Evolutionary conservation across 2,113 vertebrate species (phyloP).

Genomic region (Ophiodon elongatus): DNA sequence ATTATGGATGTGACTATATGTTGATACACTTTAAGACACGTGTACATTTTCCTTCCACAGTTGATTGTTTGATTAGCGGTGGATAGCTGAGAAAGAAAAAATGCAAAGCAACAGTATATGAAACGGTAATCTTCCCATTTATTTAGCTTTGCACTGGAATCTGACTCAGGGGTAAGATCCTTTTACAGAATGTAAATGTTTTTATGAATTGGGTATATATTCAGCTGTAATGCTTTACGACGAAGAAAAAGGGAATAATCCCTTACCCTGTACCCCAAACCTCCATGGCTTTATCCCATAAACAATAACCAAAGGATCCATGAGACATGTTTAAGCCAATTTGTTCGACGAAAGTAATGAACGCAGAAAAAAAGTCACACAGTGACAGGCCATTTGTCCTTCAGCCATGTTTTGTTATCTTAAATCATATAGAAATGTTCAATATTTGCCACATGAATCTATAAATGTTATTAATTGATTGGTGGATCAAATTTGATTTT

Average conservation of each 20-base stretch:
- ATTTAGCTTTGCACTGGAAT: constrained; percentile 52
- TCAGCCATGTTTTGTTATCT: not conserved
- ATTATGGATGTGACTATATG: no score
- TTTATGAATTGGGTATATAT: not conserved
- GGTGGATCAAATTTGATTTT: not conserved
- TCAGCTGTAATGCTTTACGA: not conserved
- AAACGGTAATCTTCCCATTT: constrained; percentile 20
- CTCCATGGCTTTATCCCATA: not conserved
- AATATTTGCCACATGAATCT: not conserved
- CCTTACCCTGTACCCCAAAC: not conserved
- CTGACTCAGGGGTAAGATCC: constrained; percentile 10
- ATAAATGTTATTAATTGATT: not conserved
- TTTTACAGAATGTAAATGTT: constrained; percentile 6
- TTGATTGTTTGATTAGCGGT: constrained; percentile 43
- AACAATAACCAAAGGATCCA: not conserved
- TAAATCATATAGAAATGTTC: not conserved
- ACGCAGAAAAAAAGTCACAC: not conserved
- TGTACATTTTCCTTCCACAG: no score
- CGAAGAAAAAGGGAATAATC: not conserved
- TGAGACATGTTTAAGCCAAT: not conserved
- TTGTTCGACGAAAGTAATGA: not conserved
- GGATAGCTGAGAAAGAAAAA: constrained; percentile 28
- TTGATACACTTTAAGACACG: no score
- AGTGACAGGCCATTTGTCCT: constrained; percentile 7
- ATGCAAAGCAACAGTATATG: not conserved